A percentile compares a stretch with the other conserved stretches of the same genome.
Conservation (phyloP, 2,888 invertebrate species). For the Gisinianus flammeolus region DNA sequence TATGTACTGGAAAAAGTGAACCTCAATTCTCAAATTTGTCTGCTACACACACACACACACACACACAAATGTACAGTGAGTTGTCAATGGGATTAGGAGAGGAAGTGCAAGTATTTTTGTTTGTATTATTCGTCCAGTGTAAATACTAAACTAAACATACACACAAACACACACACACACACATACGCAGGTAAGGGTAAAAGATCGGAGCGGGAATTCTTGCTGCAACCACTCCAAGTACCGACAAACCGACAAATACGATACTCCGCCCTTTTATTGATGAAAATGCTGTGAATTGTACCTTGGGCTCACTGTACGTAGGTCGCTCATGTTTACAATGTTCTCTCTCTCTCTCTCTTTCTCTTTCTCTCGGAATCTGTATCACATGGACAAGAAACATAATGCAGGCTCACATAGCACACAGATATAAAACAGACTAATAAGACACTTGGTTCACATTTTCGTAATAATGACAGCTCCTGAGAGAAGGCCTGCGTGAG, state of each 20-base stretch:
- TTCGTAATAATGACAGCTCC: background rate
- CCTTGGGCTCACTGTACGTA: background rate
- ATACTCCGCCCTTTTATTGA: conserved; percentile 41
- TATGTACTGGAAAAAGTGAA: too few relatives aligned
- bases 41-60: too few relatives aligned
- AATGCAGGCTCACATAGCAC: background rate
- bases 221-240: too few relatives aligned
- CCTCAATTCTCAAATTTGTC: too few relatives aligned
- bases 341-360: background rate
- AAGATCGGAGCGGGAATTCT: conserved; percentile 1
- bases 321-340: background rate
- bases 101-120: background rate
- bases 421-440: background rate
- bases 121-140: too few relatives aligned
- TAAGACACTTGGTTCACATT: background rate
- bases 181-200: background rate
- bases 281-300: conserved; percentile 42
- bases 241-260: background rate
- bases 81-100: background rate
- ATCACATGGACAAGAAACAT: background rate
- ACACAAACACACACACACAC: background rate
- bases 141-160: too few relatives aligned
- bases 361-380: background rate
- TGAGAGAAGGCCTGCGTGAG: background rate
- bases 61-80: too few relatives aligned